A percentile compares a stretch with the other conserved stretches of the same genome.
These are phyloP conservation scores for Listrodromus nycthemerus DNA, from an alignment of 2,888 invertebrate genomes.

Conservation along the genomic window DNA sequence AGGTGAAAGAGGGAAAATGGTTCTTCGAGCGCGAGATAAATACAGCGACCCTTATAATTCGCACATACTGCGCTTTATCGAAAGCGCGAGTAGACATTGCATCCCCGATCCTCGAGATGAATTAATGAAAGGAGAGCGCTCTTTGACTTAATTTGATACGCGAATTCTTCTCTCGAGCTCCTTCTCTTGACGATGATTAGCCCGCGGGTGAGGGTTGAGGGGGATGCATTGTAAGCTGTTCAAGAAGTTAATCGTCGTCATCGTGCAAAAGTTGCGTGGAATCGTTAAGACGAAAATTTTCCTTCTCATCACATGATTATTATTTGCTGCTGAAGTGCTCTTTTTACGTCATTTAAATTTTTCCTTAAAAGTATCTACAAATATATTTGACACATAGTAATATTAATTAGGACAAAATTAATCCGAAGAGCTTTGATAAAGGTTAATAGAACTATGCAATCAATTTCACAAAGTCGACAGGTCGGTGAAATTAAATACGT, in stretches of 20 bases:
- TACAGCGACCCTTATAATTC: conserved; percentile 74
- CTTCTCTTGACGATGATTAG: not conserved
- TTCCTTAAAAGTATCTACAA: too few relatives aligned
- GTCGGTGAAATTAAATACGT: conserved; percentile 12
- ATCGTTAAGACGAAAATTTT: too few relatives aligned
- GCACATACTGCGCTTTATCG: conserved; percentile 71
- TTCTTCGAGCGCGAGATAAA: conserved; percentile 1
- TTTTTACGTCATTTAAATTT: not conserved
- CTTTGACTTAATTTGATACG: conserved; percentile 53
- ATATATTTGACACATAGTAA: not conserved
- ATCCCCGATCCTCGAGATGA: conserved; percentile 67
- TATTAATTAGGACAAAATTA: not conserved
- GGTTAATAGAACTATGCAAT: not conserved
- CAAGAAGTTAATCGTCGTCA: not conserved
- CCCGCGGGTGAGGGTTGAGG: not conserved
- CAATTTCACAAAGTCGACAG: not conserved
- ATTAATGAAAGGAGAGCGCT: conserved; percentile 65
- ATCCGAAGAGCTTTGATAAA: not conserved
- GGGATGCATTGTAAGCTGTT: not conserved
- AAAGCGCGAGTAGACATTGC: conserved; percentile 67
- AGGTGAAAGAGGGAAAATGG: conserved; percentile 52
- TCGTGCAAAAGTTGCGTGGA: not conserved
- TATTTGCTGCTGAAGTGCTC: not conserved
- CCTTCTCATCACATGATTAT: not conserved
- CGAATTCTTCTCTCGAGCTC: conserved; percentile 1